Base-by-base conservation (phyloP, 2,888 invertebrate species). In the Polydrusus pterygomalis region DNA sequence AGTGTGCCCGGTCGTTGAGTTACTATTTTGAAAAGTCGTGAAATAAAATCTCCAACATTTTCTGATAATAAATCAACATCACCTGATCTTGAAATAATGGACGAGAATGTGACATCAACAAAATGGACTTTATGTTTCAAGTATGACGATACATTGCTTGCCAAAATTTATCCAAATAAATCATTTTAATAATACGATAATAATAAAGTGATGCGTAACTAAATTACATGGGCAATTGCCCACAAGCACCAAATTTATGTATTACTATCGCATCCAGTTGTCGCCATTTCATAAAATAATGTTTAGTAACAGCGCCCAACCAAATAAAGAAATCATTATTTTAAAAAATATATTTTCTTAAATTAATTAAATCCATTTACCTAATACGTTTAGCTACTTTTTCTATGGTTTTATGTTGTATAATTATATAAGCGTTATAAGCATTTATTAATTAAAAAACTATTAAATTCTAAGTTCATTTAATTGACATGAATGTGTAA, bases 401-500 rank as follows among this genome's bases (percentile, higher is more conserved):
- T 65, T 25, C 30, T 65, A 30, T 25, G 65, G 65, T 65, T 65
- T 9, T 34, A 20, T 15, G 34, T n/a, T n/a, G n/a, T n/a, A n/a
- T n/a, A n/a, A 47, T 65, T 65, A 65, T 15, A 11, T 65, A 65
- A 65, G 30, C 30, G 30, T 38, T 25, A 45, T 60, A 65, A 40
- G 34, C 5, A 56, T 56, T 38, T 45, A 58, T 64, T 56, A 69
- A 47, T 40, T 43, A 40, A 30, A 70, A 60, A 34, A 60, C 30
- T 47, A 58, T 45, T 69, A 45, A 74, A 54, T 43, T 63, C 15
- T 38, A 51, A 74, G 25, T 69, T 70, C 65, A 49, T n/a, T 62
- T 63, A 63, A 51, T 63, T 15, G 45, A 74, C 70, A 25, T 45
- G 34, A 70, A 70, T 47, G 70, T 75, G 70, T 60, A 34, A 70